Evolutionary conservation across 2,888 invertebrate genomes (phyloP).

Genomic region (Cybosia mesomella): DNA sequence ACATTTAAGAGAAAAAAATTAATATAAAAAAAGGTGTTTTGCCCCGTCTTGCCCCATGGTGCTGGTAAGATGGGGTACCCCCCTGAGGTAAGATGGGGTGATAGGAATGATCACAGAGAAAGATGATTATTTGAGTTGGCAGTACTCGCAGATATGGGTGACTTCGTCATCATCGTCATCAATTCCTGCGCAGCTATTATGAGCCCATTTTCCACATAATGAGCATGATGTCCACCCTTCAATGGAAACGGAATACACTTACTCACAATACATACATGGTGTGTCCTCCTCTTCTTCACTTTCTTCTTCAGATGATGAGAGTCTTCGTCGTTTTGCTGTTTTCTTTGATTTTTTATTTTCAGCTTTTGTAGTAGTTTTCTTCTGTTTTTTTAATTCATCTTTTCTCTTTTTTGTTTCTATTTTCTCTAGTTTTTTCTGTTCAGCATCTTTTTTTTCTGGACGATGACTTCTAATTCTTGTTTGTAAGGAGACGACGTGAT

Average conservation of each 20-base stretch:
- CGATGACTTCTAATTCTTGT: no score
- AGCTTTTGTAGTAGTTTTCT: constrained; percentile 14
- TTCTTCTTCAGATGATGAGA: constrained; percentile 31
- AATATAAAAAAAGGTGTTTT: no score
- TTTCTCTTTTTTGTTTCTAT: no score
- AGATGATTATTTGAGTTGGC: constrained; percentile 21
- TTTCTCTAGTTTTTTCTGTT: no score
- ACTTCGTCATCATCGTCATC: constrained; percentile 36
- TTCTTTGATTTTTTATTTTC: constrained; percentile 23
- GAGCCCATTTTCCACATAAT: constrained; percentile 32
- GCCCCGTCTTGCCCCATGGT: no score
- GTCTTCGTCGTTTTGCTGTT: constrained; percentile 33
- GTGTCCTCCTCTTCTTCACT: no score
- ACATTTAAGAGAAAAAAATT: constrained; percentile 27
- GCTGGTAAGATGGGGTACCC: no score
- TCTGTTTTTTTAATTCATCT: constrained; percentile 27
- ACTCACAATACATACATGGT: constrained; percentile 29
- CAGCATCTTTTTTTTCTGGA: no score
- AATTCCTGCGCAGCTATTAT: constrained; percentile 32
- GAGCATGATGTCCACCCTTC: constrained; percentile 38
- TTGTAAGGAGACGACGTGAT: no score
- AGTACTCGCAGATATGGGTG: constrained; percentile 34
- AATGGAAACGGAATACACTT: constrained; percentile 37
- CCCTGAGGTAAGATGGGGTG: constrained; percentile 33
- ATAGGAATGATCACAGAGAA: constrained; percentile 26